Base-by-base conservation (phyloP, 2,888 invertebrate species). In the Ennomos erosarius region DNA sequence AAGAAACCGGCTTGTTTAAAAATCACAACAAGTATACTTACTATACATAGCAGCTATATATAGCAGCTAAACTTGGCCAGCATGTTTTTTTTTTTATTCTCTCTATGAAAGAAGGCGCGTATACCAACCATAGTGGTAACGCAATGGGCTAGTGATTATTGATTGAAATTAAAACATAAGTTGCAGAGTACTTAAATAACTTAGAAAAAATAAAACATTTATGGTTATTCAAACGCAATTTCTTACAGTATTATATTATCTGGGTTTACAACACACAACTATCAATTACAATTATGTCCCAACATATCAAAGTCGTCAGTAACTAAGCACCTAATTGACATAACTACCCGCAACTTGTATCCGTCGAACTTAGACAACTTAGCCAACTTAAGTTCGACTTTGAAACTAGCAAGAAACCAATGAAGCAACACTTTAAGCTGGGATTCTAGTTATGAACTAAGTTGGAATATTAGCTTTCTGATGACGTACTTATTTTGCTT, bases 281-380 rank as follows among this genome's bases (percentile, higher is more conserved):
- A 57, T 62, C 38, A 50, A 57, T 57, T 35, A 55, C 59, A 35
- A 38, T 55, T 46, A 59, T 46, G 6, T 1, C 13, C 9, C 49
- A 53, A 54, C 43, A 54, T 13, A 11, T 12, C 48, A 47, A 58
- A 58, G 38, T 55, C 51, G 47, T 51, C 59, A 55, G 47, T 57
- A 51, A 46, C 35, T 57, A 50, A 48, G 46, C 54, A 55, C 42
- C 57, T 48, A 51, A 57, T 57, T 62, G 54, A 58, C 53, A 53
- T 50, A 58, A 58, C 50, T 51, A 47, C 45, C 51, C 46, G 16
- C 57, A 53, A 54, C 57, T 54, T 55, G 55, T 55, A 48, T 52
- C 40, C 39, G 10, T 33, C 38, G 11, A 62, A 57, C 50, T 56
- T 56, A 57, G 47, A 53, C 45, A 61, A 53, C 56, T 61, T 51